Evolutionary conservation across 2,113 vertebrate species (phyloP).

Genomic region (Centrocercus urophasianus): DNA sequence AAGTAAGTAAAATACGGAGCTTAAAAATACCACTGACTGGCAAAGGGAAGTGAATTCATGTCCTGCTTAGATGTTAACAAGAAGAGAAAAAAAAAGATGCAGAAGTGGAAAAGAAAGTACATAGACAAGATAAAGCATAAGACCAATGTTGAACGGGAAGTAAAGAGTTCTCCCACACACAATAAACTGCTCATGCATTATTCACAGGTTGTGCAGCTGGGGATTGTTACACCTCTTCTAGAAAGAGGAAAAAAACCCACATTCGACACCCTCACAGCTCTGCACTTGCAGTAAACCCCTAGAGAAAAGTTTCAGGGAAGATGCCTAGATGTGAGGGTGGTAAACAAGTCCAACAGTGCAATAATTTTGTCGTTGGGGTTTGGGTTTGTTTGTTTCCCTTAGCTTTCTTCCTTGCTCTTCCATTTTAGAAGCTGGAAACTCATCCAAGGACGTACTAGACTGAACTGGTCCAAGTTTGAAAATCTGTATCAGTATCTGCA

Average conservation of each 20-base stretch:
- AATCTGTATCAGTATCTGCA: neutral
- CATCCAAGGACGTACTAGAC: neutral
- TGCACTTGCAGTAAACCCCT: neutral
- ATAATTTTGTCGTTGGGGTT: neutral
- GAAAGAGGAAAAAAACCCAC: neutral
- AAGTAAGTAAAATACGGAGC: neutral
- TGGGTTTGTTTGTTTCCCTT: neutral
- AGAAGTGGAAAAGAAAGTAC: neutral
- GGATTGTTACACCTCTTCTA: neutral
- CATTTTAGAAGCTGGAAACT: neutral
- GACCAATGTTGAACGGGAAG: neutral
- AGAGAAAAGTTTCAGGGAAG: neutral
- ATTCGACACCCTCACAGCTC: neutral
- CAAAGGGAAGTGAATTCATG: neutral
- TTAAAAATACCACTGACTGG: neutral
- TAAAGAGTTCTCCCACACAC: neutral
- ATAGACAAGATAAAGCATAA: neutral
- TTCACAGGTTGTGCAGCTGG: neutral
- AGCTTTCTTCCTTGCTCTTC: neutral
- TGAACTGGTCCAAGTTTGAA: neutral
- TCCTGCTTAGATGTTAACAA: neutral
- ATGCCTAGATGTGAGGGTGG: neutral
- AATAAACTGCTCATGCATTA: constrained; percentile 28
- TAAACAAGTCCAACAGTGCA: neutral
- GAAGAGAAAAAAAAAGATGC: neutral